These are phyloP conservation scores for Chromoteleia sp. DNA, from an alignment of 2,888 invertebrate genomes.

Conservation along the genomic window DNA sequence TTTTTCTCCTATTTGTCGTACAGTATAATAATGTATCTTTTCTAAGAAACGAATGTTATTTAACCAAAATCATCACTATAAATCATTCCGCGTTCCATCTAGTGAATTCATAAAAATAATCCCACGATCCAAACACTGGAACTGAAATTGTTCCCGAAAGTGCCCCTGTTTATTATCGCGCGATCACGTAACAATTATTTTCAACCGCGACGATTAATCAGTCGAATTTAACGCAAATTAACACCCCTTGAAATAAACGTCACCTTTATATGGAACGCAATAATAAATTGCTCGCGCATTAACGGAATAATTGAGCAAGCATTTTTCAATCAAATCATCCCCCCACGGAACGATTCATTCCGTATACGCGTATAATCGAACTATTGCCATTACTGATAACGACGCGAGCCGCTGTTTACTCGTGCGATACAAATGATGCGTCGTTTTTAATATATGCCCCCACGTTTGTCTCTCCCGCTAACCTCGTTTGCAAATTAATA, in stretches of 20 bases:
- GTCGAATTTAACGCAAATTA: constrained; percentile 16
- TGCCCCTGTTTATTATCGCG: constrained; percentile 16
- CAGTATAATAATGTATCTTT: too few relatives aligned
- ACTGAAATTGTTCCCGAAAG: too few relatives aligned
- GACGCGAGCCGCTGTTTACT: constrained; percentile 13
- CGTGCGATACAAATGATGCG: constrained; percentile 14
- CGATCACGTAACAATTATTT: constrained; percentile 19
- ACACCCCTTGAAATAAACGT: not conserved
- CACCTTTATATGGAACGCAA: not conserved
- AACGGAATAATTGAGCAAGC: not conserved
- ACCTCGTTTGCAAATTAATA: constrained; percentile 36
- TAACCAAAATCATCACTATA: too few relatives aligned
- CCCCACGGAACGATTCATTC: constrained; percentile 2
- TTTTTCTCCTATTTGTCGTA: too few relatives aligned
- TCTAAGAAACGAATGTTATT: too few relatives aligned
- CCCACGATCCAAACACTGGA: too few relatives aligned
- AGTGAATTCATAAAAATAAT: too few relatives aligned
- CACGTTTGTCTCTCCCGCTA: not conserved
- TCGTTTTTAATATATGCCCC: constrained; percentile 23
- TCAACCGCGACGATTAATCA: constrained; percentile 12
- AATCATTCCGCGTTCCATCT: too few relatives aligned
- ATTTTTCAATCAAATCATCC: constrained; percentile 35
- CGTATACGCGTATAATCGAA: constrained; percentile 5
- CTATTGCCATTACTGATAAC: constrained; percentile 30
- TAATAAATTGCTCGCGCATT: constrained; percentile 12